Evolutionary conservation across 2,113 vertebrate genomes (phyloP), one percentile per base, ranked within the genome.

Genomic region (Cyphomyrus discorhynchus): DNA sequence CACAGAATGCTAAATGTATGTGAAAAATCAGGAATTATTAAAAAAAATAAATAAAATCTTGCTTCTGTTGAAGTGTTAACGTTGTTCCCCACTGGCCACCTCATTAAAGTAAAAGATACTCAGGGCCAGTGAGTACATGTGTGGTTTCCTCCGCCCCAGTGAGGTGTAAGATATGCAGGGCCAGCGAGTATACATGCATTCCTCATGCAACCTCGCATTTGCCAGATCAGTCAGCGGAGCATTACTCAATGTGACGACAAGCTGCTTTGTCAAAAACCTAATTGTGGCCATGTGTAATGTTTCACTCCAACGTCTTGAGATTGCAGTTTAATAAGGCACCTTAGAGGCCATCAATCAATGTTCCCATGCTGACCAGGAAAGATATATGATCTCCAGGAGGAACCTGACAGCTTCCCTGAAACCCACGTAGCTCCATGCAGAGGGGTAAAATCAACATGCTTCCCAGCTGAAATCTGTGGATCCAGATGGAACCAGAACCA

Each of bases 381-480:
- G 89, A 90, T 90, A 66, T 90, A 87, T 52, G 58, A 87, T 86
- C 83, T 74, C 15, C 56, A 62, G 35, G 89, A 74, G 58, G 89
- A 52, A 62, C n/a, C 19, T 90, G 58, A 77, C 84, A 90, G 58
- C 85, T 56, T 52, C 83, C 56, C n/a, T 74, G 84, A 90, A 90
- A 90, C 19, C 21, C 85, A 87, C 27, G 9, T 17, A 77, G 45
- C 89, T 46, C 90, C 92, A 90, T 92, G 89, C 24, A 91, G 91
- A 94, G 88, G 91, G 93, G 93, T 86, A 92, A 77, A 52, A 56
- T 31, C 27, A 53, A 53, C 50, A 35, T 87, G 85, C 85, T 87
- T 87, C 49, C 27, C 50, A 87, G 74, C 74, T 87, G 45, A 31
- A 39, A 35, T 11, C 50, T 35, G 27, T 27, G 27, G 27, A 27